Evolutionary conservation across 2,113 vertebrate species (phyloP).

Genomic region (Crotalus viridis): DNA sequence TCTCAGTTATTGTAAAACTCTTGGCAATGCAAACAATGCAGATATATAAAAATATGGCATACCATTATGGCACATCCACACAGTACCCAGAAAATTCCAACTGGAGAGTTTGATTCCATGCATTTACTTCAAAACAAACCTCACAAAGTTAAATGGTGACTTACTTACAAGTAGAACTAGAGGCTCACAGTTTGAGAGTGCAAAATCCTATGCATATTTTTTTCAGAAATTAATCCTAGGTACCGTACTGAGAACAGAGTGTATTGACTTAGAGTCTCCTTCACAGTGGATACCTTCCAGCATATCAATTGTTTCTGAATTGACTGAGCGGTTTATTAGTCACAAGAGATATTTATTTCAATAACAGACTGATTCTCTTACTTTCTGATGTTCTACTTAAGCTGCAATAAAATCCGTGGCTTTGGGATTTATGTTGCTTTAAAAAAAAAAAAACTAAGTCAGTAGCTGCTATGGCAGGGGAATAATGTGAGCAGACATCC

Average conservation of each 20-base stretch:
- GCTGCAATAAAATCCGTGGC: conserved; percentile 1
- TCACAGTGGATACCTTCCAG: conserved; percentile 7
- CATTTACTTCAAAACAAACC: neutral
- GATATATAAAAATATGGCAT: neutral
- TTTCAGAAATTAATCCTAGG: neutral
- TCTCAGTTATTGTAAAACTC: neutral
- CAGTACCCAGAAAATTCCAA: neutral
- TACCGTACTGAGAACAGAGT: neutral
- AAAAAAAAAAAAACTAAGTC: neutral
- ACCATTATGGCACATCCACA: neutral
- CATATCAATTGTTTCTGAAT: conserved; percentile 16
- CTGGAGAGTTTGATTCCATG: neutral
- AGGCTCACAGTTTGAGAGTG: neutral
- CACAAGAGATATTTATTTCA: conserved; percentile 45
- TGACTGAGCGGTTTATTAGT: conserved; percentile 22
- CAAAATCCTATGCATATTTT: neutral
- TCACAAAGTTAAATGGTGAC: neutral
- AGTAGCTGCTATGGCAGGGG: neutral
- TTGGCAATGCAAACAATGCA: neutral
- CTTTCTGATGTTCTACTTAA: conserved; percentile 20
- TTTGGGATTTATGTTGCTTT: neutral
- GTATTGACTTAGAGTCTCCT: conserved; percentile 32
- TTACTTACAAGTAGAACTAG: neutral
- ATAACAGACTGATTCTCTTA: conserved; percentile 25
- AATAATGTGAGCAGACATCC: conserved; percentile 26